A percentile compares a stretch with the other conserved stretches of the same genome.
Evolutionary conservation across 2,888 invertebrate genomes (phyloP).

Genomic region (Lasioglossum marginatum): DNA sequence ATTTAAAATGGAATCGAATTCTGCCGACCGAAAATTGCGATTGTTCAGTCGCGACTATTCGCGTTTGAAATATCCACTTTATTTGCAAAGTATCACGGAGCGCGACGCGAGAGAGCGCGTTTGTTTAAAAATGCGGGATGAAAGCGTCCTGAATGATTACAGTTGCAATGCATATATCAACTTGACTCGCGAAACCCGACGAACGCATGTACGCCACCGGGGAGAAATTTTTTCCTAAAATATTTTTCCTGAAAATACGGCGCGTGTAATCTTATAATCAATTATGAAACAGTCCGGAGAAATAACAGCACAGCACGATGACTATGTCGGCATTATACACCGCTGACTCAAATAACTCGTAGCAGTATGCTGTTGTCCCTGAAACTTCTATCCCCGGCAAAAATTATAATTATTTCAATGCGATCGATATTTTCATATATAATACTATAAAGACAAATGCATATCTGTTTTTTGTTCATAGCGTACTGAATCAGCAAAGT

Average conservation of each 20-base stretch:
- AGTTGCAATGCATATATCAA: constrained; percentile 47
- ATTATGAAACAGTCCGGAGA: not conserved
- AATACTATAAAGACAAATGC: too few relatives aligned
- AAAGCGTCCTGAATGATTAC: constrained; percentile 33
- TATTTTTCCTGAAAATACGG: not conserved
- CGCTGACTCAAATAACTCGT: not conserved
- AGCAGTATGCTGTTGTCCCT: not conserved
- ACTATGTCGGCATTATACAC: not conserved
- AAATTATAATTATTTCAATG: too few relatives aligned
- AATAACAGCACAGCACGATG: not conserved
- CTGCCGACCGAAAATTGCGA: constrained; percentile 44
- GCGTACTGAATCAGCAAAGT: too few relatives aligned
- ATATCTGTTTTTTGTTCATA: too few relatives aligned
- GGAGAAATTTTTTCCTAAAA: not conserved
- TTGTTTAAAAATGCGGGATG: constrained; percentile 43
- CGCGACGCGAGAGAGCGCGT: constrained; percentile 5
- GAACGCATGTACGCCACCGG: not conserved
- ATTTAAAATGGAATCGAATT: constrained; percentile 55
- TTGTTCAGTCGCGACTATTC: constrained; percentile 20
- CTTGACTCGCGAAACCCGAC: not conserved
- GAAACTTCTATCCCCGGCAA: too few relatives aligned
- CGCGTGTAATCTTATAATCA: not conserved
- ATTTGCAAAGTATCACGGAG: constrained; percentile 44
- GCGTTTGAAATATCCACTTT: constrained; percentile 48
- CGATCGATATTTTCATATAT: too few relatives aligned